Conservation (phyloP, 2,113 vertebrate species). For the Microcebus tavaratra region DNA sequence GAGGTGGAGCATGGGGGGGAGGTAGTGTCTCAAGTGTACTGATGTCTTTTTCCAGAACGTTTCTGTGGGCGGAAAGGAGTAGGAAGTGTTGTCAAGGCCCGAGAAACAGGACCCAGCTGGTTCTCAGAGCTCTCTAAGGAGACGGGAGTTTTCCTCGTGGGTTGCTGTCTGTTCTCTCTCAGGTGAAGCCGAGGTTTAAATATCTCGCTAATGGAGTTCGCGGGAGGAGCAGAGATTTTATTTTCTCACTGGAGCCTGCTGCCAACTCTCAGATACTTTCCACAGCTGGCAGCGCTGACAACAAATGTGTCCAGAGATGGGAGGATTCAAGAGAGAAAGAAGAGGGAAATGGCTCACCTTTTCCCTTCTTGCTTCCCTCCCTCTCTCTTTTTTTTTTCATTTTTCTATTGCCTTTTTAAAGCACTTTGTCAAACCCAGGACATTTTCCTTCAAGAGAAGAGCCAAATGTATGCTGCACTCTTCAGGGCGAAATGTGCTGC, state of each 20-base stretch:
- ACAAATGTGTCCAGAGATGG: background rate
- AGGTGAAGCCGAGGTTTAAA: constrained; percentile 45
- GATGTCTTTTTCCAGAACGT: constrained; percentile 59
- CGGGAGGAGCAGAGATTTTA: background rate
- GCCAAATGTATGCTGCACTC: background rate
- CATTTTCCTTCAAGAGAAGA: background rate
- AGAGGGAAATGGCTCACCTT: background rate
- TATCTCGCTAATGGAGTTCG: background rate
- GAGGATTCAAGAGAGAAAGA: background rate
- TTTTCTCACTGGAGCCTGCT: background rate
- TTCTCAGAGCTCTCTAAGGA: constrained; percentile 31
- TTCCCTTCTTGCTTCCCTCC: background rate
- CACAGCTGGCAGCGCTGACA: background rate
- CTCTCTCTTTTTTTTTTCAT: background rate
- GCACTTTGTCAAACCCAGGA: background rate
- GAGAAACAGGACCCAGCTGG: constrained; percentile 53
- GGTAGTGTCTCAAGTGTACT: background rate
- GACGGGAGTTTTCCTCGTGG: background rate
- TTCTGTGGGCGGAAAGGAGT: constrained; percentile 59
- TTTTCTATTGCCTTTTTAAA: background rate
- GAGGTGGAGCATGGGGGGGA: background rate
- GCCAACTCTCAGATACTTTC: background rate
- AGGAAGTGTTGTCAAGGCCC: constrained; percentile 64
- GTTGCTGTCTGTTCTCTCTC: constrained; percentile 24
- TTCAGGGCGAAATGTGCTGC: background rate